Percentiles rank a stretch among this genome's conserved stretches.
Conservation (phyloP, 2,113 vertebrate species). For the Clinocottus analis region DNA sequence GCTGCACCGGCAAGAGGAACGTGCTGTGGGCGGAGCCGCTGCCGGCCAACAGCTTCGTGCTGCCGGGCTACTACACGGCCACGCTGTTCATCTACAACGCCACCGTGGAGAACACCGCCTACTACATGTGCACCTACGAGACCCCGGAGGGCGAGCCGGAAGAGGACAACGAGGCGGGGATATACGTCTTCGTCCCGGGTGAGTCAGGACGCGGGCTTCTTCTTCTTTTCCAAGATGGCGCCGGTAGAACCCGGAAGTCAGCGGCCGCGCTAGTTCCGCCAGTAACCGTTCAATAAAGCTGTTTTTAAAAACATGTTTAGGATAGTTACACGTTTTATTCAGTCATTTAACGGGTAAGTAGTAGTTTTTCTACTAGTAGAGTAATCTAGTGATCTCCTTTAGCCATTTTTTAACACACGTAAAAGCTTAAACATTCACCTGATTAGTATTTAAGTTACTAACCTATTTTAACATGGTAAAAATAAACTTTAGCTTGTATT, state of each 20-base stretch:
- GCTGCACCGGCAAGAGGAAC: conserved; percentile 87
- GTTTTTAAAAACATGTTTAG: background rate
- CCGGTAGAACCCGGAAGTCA: background rate
- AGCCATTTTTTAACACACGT: no score
- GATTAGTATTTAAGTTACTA: no score
- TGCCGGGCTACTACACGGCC: conserved; percentile 82
- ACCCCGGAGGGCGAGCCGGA: background rate
- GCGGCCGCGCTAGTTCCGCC: background rate
- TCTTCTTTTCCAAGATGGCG: no score
- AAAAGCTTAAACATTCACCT: no score
- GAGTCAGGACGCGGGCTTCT: conserved; percentile 52
- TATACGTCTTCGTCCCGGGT: conserved; percentile 95
- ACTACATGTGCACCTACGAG: conserved; percentile 87
- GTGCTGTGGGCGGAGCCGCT: conserved; percentile 90
- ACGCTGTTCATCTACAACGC: conserved; percentile 88
- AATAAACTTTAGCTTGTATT: no score
- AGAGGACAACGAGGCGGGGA: conserved; percentile 79
- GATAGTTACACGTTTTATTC: background rate
- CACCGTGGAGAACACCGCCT: conserved; percentile 84
- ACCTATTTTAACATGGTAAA: no score
- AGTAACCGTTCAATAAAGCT: no score
- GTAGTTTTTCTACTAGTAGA: no score
- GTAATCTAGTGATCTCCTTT: no score
- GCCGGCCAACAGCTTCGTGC: conserved; percentile 77
- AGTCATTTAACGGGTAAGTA: background rate